Base-by-base conservation (phyloP, 2,113 vertebrate genomes). In the Gymnorhina tibicen region DNA sequence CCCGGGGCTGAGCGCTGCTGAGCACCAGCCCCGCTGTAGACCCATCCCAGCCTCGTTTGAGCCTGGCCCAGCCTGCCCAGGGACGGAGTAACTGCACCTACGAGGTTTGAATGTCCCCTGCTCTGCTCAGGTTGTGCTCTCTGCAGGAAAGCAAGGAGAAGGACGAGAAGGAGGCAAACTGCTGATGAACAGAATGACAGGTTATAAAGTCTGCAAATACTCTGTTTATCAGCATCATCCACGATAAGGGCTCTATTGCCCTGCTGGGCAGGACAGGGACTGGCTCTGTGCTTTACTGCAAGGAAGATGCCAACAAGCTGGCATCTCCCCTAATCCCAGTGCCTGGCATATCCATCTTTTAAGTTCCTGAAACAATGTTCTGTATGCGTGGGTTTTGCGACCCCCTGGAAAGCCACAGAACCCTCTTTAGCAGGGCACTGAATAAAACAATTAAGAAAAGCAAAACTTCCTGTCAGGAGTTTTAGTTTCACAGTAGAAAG, bases 91-190 rank as follows among this genome's bases (percentile, higher is more conserved):
- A 37, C 32, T 22, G 41, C 64, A 44, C 24, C 59, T 7, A 0
- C 0, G 2, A 53, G 56, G 37, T 46, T 3, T 10, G 62, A 49
- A 30, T 16, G 15, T 1, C 6, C 15, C 20, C 30, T 16, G 60
- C 47, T 42, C 74, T 41, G 66, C 44, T 28, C 23, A 9, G 37
- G 33, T 13, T 46, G 11, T 13, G 59, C 23, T 83, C 42, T 37
- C 58, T 13, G 14, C 47, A 49, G n/a, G 5, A 23, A 24, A 72
- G n/a, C n/a, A 21, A 70, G 55, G 30, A 60, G 60, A 6, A 79
- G 44, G 66, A 63, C 21, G 12, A 53, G 63, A 3, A 76, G 39
- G 58, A 17, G 33, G 16, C 27, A 72, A 67, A 41, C 5, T 50
- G 67, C 75, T 55, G 70, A 55, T 55, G 44, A 64, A 23, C 1